Evolutionary conservation across 2,113 vertebrate species (phyloP).

Genomic region (Brienomyrus longianalis): DNA sequence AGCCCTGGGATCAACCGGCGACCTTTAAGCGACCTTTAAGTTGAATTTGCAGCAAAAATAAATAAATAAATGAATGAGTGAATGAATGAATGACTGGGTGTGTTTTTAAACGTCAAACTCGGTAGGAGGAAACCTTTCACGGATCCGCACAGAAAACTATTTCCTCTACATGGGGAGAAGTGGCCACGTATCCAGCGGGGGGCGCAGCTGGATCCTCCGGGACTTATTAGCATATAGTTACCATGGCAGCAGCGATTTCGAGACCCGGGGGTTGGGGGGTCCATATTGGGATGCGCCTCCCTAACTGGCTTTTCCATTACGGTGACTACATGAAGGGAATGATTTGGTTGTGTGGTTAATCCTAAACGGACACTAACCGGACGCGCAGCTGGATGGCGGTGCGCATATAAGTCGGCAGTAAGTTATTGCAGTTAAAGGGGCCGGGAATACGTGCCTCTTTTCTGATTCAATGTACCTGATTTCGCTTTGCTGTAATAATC

Average conservation of each 20-base stretch:
- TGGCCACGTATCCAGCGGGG: not conserved
- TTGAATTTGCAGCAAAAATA: not conserved
- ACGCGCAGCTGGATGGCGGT: not conserved
- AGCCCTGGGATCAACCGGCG: not conserved
- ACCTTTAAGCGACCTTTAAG: not conserved
- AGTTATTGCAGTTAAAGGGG: not conserved
- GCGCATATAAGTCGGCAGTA: not conserved
- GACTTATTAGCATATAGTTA: slow-evolving; percentile 32
- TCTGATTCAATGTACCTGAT: not conserved
- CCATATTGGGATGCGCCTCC: not conserved
- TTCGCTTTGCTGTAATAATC: not conserved
- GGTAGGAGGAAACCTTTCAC: not conserved
- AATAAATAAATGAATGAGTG: not conserved
- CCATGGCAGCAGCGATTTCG: slow-evolving; percentile 34
- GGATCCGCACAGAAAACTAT: not conserved
- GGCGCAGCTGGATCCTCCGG: slow-evolving; percentile 1
- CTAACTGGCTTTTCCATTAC: not conserved
- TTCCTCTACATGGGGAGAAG: not conserved
- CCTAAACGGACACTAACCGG: not conserved
- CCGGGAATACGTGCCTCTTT: not conserved
- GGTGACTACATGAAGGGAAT: not conserved
- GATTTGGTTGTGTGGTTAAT: not conserved
- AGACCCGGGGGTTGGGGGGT: not conserved
- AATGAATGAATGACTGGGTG: not conserved
- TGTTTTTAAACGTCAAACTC: not conserved